Evolutionary conservation across 2,888 invertebrate genomes (phyloP), one percentile per base, ranked within the genome.

Genomic region (Melanostoma scalare): DNA sequence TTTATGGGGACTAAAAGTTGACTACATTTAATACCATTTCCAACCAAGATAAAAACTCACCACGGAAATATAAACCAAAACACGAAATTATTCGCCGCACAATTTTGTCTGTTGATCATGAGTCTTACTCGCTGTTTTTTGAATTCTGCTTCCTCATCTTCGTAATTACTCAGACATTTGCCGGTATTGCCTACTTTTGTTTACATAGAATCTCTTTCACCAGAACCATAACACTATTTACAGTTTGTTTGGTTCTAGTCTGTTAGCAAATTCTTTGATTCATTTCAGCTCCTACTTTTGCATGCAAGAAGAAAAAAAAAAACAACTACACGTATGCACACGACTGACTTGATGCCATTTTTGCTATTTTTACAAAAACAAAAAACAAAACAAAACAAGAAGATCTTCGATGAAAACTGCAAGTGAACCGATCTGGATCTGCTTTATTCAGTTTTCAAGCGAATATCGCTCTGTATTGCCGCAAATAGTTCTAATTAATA

Each of bases 361-460:
- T 63, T 56, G 67, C 84, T 84, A 84, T 84, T 84, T 84, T 79
- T 84, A 79, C 60, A 58, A 71, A 61, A 58, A 44, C 60, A 50
- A 31, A 38, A 38, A 40, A 50, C 30, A 60, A 60, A 36, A n/a
- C 35, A 63, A 53, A 53, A 30, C 60, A 8, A 60, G 36, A 63
- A 63, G 46, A 48, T 48, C 71, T 69, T 69, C 74, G 71, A 75
- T 74, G 52, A 63, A 74, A 65, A 67, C 73, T 63, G 61, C 65
- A 69, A 75, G 46, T 60, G 71, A 61, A 65, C 63, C 55, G 82
- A 63, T 52, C 61, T 63, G 36, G 53, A 20, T 20, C 1, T 50
- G 60, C 79, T 42, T 53, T 79, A 84, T 74, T 84, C 74, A 84
- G 84, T 84, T 79, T 84, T 79, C 69, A 79, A 84, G 79, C 84